Conservation (phyloP, 2,113 vertebrate genomes). For the Butorides virescens region DNA sequence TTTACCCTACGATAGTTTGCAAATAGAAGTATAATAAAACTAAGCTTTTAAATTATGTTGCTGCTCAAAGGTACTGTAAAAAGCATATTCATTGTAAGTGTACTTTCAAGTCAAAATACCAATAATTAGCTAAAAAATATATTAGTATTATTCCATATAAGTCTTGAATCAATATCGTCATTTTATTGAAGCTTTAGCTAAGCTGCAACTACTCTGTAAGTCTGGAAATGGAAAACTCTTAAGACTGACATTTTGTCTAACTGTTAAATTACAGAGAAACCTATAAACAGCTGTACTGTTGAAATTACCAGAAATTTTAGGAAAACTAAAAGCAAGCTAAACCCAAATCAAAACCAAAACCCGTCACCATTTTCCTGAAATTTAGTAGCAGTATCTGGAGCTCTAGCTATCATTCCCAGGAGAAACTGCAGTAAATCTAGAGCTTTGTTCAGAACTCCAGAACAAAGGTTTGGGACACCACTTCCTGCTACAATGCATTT, state of each 20-base stretch:
- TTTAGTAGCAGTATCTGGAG: background rate
- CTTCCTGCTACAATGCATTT: background rate
- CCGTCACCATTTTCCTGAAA: background rate
- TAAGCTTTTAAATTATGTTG: background rate
- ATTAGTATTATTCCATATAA: background rate
- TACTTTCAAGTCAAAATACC: background rate
- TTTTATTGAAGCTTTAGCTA: background rate
- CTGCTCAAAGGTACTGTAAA: background rate
- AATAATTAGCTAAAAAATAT: background rate
- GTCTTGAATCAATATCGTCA: background rate
- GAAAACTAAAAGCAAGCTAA: background rate
- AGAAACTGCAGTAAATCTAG: background rate
- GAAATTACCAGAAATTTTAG: background rate
- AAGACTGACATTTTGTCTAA: background rate
- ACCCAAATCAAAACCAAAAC: background rate
- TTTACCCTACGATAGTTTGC: background rate
- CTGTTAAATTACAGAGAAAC: background rate
- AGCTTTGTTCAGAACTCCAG: background rate
- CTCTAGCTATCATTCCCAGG: rapidly evolving
- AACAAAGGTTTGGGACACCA: background rate
- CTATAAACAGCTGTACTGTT: background rate
- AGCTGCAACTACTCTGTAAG: rapidly evolving
- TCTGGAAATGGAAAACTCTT: background rate
- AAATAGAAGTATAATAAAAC: background rate
- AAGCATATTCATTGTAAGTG: background rate